phyloP scores from a whole-genome alignment of 2,888 invertebrate species.

The Torymus tubicola region DNA sequence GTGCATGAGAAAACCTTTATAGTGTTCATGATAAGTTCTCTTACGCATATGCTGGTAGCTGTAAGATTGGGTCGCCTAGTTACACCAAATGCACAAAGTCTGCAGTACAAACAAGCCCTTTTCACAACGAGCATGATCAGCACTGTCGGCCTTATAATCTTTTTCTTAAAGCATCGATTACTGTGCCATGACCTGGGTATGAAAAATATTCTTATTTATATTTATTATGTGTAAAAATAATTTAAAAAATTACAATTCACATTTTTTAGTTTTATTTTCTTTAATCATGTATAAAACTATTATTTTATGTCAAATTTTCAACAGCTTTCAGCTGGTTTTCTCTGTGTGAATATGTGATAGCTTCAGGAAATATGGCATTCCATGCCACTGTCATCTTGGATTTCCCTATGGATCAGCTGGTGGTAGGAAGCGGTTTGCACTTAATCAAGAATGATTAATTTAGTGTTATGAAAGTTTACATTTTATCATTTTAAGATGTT shows the following conservation, averaged over 20 bases:
- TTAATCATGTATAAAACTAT: conserved; percentile 18
- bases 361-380: conserved; percentile 94
- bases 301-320: conserved; percentile 39
- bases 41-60: conserved; percentile 88
- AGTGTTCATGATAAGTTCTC: conserved; percentile 90
- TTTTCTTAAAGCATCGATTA: conserved; percentile 92
- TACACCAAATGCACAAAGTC: conserved; percentile 74
- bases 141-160: conserved; percentile 89
- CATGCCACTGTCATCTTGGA: conserved; percentile 92
- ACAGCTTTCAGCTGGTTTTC: conserved; percentile 97
- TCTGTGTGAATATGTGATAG: conserved; percentile 93
- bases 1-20: conserved; percentile 94
- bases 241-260: conserved; percentile 1
- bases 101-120: conserved; percentile 83
- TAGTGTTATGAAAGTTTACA: conserved; percentile 47
- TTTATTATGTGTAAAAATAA: conserved; percentile 13
- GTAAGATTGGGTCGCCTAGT: conserved; percentile 79
- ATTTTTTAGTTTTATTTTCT: conserved; percentile 6
- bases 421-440: conserved; percentile 82
- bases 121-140: conserved; percentile 87
- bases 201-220: conserved; percentile 61
- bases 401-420: conserved; percentile 88
- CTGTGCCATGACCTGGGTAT: conserved; percentile 93
- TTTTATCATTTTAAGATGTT: conserved; percentile 61
- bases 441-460: conserved; percentile 72